A percentile compares a stretch with the other conserved stretches of the same genome.
These are phyloP conservation scores for Centruroides vittatus DNA, from an alignment of 1,140 invertebrate species.

Conservation along the genomic window DNA sequence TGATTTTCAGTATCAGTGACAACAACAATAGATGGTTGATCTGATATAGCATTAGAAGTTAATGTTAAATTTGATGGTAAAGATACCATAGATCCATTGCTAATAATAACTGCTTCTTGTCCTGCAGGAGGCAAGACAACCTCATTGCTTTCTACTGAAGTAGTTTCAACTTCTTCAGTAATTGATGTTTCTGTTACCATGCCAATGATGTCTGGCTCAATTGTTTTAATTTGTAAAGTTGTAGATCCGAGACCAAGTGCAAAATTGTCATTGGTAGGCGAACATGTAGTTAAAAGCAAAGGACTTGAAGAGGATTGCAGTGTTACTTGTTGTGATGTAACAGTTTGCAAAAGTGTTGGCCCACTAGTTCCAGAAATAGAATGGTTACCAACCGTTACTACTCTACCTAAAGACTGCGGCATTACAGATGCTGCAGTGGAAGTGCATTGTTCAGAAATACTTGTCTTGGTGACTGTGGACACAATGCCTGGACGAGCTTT, in stretches of 20 bases:
- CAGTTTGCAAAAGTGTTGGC: background rate
- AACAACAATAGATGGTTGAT: background rate
- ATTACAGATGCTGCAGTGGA: background rate
- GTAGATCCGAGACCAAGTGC: too few relatives aligned
- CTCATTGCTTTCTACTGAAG: too few relatives aligned
- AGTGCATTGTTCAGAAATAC: background rate
- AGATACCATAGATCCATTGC: background rate
- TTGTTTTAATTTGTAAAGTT: too few relatives aligned
- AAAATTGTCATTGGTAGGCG: background rate
- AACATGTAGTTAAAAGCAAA: constrained; percentile 10
- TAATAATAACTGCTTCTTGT: too few relatives aligned
- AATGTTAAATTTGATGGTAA: background rate
- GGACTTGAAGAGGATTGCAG: background rate
- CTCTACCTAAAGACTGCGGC: background rate
- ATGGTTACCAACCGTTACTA: too few relatives aligned
- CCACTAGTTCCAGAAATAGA: background rate
- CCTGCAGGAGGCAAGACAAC: too few relatives aligned
- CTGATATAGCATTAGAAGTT: background rate
- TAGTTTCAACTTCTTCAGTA: too few relatives aligned
- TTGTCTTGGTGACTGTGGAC: background rate
- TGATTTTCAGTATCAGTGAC: background rate
- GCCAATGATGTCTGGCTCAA: too few relatives aligned
- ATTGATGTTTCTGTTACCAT: too few relatives aligned
- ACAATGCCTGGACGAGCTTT: background rate
- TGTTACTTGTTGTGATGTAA: background rate